Conservation (phyloP, 2,888 invertebrate species). For the Aspidiotus destructor region DNA sequence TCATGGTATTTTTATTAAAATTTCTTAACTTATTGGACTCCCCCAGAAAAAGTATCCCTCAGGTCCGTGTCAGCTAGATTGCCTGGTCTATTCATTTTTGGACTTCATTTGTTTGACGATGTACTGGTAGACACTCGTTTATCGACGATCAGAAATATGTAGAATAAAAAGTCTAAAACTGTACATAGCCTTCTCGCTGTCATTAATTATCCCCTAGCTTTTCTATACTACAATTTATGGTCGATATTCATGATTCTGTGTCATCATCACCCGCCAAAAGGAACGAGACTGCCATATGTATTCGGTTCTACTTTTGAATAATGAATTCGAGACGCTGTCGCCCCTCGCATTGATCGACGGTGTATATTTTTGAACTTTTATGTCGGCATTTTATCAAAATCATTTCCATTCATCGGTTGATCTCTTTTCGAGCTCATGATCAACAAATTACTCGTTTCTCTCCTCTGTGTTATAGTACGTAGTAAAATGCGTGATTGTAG, state of each 20-base stretch:
- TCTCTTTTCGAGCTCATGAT: conserved; percentile 37
- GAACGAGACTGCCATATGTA: not conserved
- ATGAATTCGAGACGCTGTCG: not conserved
- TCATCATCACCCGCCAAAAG: not conserved
- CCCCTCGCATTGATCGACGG: no score
- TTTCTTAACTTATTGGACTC: no score
- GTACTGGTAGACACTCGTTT: no score
- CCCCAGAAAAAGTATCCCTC: no score
- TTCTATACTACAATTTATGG: not conserved
- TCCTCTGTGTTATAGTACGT: conserved; percentile 76
- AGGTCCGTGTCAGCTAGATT: no score
- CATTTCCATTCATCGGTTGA: not conserved
- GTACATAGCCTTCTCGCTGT: not conserved
- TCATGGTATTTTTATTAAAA: no score
- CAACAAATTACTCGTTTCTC: conserved; percentile 7
- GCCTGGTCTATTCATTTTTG: no score
- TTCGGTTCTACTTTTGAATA: conserved; percentile 2
- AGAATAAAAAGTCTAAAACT: not conserved
- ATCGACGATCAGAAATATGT: no score
- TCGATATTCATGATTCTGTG: not conserved
- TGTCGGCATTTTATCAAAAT: not conserved
- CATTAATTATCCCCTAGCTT: not conserved
- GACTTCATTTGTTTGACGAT: no score
- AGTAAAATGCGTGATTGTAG: conserved; percentile 99
- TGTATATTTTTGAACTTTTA: not conserved